phyloP scores from a whole-genome alignment of 2,113 vertebrate genomes.

The Nansenia antarctica region DNA sequence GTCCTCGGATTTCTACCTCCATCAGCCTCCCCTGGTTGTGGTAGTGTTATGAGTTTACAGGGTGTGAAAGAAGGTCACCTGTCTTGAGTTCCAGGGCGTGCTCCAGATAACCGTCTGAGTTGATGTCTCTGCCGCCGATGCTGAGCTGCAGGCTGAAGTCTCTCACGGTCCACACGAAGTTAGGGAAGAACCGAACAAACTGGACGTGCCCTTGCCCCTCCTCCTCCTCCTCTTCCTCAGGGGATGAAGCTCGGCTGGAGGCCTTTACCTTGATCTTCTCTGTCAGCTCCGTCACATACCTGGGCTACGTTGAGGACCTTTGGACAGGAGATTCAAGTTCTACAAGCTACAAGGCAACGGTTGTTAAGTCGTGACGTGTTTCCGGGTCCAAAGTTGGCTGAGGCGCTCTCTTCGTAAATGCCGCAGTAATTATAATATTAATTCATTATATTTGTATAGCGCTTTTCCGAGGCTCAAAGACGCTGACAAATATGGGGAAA shows the following conservation, averaged over 20 bases:
- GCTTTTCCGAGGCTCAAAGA: too few relatives aligned
- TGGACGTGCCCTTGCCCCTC: slow-evolving; percentile 27
- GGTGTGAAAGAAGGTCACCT: slow-evolving; percentile 8
- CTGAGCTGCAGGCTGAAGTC: slow-evolving; percentile 59
- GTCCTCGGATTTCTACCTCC: too few relatives aligned
- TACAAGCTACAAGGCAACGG: too few relatives aligned
- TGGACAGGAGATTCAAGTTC: too few relatives aligned
- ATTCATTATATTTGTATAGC: too few relatives aligned
- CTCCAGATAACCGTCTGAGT: slow-evolving; percentile 35
- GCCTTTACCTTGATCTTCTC: slow-evolving; percentile 60
- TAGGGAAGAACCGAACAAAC: slow-evolving; percentile 65
- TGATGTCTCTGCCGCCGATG: slow-evolving; percentile 4
- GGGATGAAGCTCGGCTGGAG: background rate
- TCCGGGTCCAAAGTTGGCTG: too few relatives aligned
- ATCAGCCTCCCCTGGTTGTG: too few relatives aligned
- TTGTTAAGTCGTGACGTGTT: too few relatives aligned
- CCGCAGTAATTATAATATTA: too few relatives aligned
- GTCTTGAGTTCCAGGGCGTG: slow-evolving; percentile 26
- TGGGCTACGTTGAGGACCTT: slow-evolving; percentile 11
- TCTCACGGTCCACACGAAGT: slow-evolving; percentile 68
- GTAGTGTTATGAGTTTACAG: too few relatives aligned
- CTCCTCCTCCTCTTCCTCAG: slow-evolving; percentile 6
- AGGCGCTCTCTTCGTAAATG: too few relatives aligned
- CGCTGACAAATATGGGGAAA: too few relatives aligned
- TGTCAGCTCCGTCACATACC: slow-evolving; percentile 64